phyloP scores from a whole-genome alignment of 2,888 invertebrate species.

The Melikaiella ostensackeni region DNA sequence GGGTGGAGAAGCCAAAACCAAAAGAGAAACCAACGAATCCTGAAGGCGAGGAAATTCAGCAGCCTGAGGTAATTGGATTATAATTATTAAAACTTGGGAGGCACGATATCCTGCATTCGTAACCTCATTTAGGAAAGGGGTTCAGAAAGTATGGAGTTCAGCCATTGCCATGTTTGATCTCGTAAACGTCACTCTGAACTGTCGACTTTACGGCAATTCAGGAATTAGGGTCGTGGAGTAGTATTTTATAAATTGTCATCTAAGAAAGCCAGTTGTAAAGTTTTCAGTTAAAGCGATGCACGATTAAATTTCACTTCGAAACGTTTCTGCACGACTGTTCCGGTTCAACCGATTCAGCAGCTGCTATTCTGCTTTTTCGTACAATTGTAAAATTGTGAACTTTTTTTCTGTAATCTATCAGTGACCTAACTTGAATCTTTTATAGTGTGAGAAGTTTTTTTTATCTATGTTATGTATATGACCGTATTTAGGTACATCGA shows the following conservation, averaged over 20 bases:
- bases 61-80: conserved; percentile 63
- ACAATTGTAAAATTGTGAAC: background rate
- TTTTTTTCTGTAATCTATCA: background rate
- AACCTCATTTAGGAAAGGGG: conserved; percentile 47
- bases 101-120: conserved; percentile 11
- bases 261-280: background rate
- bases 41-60: conserved; percentile 68
- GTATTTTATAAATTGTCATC: background rate
- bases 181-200: conserved; percentile 64
- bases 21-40: conserved; percentile 75
- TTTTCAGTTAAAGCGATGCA: background rate
- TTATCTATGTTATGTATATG: too few relatives aligned
- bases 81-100: background rate
- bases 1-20: conserved; percentile 79
- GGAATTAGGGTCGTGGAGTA: background rate
- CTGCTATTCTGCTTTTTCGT: background rate
- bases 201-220: background rate
- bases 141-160: conserved; percentile 52
- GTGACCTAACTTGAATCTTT: background rate
- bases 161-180: conserved; percentile 74
- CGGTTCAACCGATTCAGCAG: background rate
- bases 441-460: background rate
- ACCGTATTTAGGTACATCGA: too few relatives aligned
- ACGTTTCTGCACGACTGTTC: background rate
- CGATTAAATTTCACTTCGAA: background rate